Base-by-base conservation (phyloP, 2,797 vertebrate genomes). In the Allobates femoralis region DNA sequence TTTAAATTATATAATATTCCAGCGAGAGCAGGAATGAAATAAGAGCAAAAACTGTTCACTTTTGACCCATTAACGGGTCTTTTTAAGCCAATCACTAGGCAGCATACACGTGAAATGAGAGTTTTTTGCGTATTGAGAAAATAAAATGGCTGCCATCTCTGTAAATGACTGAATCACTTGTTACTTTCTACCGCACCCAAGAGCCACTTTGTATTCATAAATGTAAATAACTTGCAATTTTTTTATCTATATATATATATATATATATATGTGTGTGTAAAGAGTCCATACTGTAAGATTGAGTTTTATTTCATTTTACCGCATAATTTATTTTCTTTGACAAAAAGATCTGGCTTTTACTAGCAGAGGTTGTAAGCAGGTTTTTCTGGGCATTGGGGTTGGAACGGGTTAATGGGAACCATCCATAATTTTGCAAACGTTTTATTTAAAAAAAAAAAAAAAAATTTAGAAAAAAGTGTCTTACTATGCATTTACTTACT, bases 401-500 rank as follows among this genome's bases (percentile, higher is more conserved):
- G 79, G 58, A 56, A 32, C 6, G 46, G 74, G 41, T 64, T 32
- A 64, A 28, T 46, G 76, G 50, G 16, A 34, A 30, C 62, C 50
- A 58, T 58, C 55, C 76, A 78, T 71, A 30, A 85, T 79, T 83
- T 74, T 56, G 46, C 55, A 83, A 83, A 82, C 78, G 77, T 19
- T 75, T 81, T 83, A 58, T 87, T 78, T 58, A 32, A 53, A 75
- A 58, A 28, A 50, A 53, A 4, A 79, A 34, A 81, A 81, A 81
- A 55, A 60, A 32, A 76, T 67, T 50, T 41, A 34, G 67, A 23
- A 41, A 85, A 85, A 81, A 60, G 62, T 88, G 83, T 88, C 87
- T 74, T 85, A 81, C 87, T 88, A 88, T 88, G 87, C 87, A 88
- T 88, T 85, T 77, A 88, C 87, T 88, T 88, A 88, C 83, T 81